phyloP scores from a whole-genome alignment of 1,140 invertebrate genomes.

The Leptestheria dahalacensis region DNA sequence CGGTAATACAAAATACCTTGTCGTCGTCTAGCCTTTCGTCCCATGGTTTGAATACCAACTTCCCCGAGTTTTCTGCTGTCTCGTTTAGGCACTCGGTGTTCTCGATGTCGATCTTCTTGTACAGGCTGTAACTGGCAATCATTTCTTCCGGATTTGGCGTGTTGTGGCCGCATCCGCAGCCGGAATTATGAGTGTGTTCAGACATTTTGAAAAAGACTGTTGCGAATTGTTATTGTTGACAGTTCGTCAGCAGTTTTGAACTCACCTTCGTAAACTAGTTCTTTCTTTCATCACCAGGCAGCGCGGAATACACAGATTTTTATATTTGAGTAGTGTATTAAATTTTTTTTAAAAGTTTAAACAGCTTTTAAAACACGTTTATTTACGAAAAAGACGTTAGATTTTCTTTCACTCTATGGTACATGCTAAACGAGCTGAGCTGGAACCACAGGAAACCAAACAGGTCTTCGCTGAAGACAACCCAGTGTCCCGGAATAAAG shows the following conservation, averaged over 20 bases:
- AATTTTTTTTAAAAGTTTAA: no score
- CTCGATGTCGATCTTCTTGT: conserved; percentile 73
- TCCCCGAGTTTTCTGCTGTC: conserved; percentile 62
- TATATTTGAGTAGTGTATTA: no score
- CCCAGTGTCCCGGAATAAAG: conserved; percentile 22
- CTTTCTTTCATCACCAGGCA: no score
- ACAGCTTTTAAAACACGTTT: not conserved
- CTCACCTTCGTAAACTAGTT: no score
- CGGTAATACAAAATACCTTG: conserved; percentile 38
- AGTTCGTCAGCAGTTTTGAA: no score
- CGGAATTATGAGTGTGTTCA: conserved; percentile 21
- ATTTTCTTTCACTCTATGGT: conserved; percentile 19
- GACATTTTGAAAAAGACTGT: not conserved
- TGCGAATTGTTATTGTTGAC: no score
- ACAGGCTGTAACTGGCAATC: conserved; percentile 74
- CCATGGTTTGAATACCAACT: conserved; percentile 81
- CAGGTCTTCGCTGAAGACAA: conserved; percentile 24
- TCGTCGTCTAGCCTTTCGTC: conserved; percentile 61
- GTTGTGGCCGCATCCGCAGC: conserved; percentile 32
- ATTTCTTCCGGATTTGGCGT: conserved; percentile 49
- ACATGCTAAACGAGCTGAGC: conserved; percentile 19
- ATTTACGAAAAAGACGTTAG: not conserved
- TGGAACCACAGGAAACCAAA: conserved; percentile 27
- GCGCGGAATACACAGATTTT: no score
- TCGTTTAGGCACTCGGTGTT: conserved; percentile 87